Evolutionary conservation across 2,888 invertebrate genomes (phyloP), one percentile per base, ranked within the genome.

Genomic region (Ophion ventricosus): DNA sequence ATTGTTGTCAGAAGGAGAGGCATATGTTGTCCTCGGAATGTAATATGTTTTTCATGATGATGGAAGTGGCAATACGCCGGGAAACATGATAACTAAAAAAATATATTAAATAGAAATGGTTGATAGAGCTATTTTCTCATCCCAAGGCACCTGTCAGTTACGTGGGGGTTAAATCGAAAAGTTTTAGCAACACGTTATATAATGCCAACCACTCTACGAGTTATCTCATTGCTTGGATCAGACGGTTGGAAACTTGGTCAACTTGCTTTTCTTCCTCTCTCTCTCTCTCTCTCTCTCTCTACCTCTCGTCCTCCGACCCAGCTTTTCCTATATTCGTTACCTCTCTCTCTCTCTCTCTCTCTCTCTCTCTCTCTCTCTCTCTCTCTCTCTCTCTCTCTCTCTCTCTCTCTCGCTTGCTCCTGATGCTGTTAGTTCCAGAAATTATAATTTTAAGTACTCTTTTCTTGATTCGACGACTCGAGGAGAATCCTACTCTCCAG

Each of bases 111-210:
- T 63, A 61, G 40, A 77, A 66, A 64, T 59, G 69, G 20, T 69
- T 26, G 54, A 20, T 11, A 25, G 20, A 73, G 76, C 20, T 63
- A 74, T 56, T 66, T 14, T 64, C 54, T 29, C 43, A 20, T 70
- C 26, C 20, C 29, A n/a, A 26, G 49, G 11, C 20, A 20, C 35
- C 29, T 75, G n/a, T 2, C 4, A 11, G 49, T 56, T 66, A 54
- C 17, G 43, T 14, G 69, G 14, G 54, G 74, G 74, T 80, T 78
- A 78, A 78, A 74, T 74, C 81, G 35, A 59, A 43, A 81, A 84
- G 64, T 84, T 84, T 81, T 35, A 66, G 17, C 23, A 56, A 54
- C 29, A 26, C 35, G 25, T 43, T 64, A 79, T 56, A 70, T 72
- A 66, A 63, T n/a, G 49, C 25, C 40, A 70, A 74, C 57, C 67